A percentile compares a stretch with the other conserved stretches of the same genome.
phyloP scores from a whole-genome alignment of 92 coral and sea anemone genomes.

The Scolanthus callimorphus region DNA sequence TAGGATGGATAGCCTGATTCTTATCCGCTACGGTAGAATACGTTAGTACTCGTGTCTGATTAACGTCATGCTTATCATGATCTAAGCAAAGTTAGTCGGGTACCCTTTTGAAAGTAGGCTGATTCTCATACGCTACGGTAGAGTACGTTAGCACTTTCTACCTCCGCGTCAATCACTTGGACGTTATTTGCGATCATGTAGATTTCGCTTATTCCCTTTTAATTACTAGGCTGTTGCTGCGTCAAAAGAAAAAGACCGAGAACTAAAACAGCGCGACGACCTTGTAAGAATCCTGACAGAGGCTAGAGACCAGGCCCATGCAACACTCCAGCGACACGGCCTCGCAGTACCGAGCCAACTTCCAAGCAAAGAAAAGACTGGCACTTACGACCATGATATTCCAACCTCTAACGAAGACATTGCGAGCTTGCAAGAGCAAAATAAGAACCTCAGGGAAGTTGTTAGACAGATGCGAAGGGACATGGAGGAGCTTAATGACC shows the following conservation, averaged over 20 bases:
- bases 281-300: slow-evolving; percentile 77
- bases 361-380: slow-evolving; percentile 61
- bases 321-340: slow-evolving; percentile 90
- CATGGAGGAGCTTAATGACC: slow-evolving; percentile 86
- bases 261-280: slow-evolving; percentile 71
- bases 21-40: too few species aligned
- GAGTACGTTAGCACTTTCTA: too few species aligned
- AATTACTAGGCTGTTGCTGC: slow-evolving; percentile 81
- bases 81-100: too few species aligned
- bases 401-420: slow-evolving; percentile 13
- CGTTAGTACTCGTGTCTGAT: too few species aligned
- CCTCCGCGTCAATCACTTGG: too few species aligned
- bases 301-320: slow-evolving; percentile 85
- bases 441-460: slow-evolving; percentile 67
- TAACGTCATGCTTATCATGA: too few species aligned
- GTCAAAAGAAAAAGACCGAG: slow-evolving; percentile 70
- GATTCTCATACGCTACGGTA: too few species aligned
- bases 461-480: slow-evolving; percentile 93
- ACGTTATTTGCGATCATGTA: too few species aligned
- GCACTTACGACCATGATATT: too few species aligned
- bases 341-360: slow-evolving; percentile 77
- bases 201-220: too few species aligned
- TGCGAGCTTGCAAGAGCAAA: slow-evolving; percentile 51
- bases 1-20: too few species aligned
- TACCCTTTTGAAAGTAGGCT: too few species aligned